Base-by-base conservation (phyloP, 2,113 vertebrate species). In the Ceyx margarethae region DNA sequence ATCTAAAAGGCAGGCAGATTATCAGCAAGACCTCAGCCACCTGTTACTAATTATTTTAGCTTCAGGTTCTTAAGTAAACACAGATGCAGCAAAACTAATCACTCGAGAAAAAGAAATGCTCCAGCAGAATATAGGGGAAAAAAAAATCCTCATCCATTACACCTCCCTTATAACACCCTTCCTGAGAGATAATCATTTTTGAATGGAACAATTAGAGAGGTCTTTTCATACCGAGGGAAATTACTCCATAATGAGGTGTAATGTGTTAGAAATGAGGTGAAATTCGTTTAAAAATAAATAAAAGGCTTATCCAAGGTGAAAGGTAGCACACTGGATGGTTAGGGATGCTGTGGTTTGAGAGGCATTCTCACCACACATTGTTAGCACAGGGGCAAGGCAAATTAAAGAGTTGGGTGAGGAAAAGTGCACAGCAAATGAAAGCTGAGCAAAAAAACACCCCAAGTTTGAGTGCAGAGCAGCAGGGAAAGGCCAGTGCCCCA, bases 31-130 rank as follows among this genome's bases (percentile, higher is more conserved):
- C 79, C 78, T 92, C 81, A 95, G 76, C 93, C 97, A 98, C 94
- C 96, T 97, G 97, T 93, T 95, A 94, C 95, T 96, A 96, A 98
- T 97, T 97, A 96, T 95, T 96, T 96, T 94, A 96, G 88, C 93
- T 96, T 97, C 84, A 95, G 91, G 81, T 96, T 97, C 82, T 95
- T 96, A 97, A 96, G 81, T 97, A 98, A 98, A 97, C 95, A 97
- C 96, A 97, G 97, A 97, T 96, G 96, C 86, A 82, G 80, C 54
- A 94, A 93, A 95, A 82, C 78, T 96, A 96, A 97, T 96, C 92
- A 95, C 76, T 50, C 1, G 8, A 61, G 78, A 91, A 96, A 95
- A 94, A 85, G n/a, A 89, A 95, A 91, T 14, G 22, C 64, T 95
- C 45, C 56, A 87, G 57, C 65, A 67, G 35, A 48, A 72, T 40